Evolutionary conservation across 2,797 vertebrate species (phyloP).

Genomic region (Uromys caudimaculatus): DNA sequence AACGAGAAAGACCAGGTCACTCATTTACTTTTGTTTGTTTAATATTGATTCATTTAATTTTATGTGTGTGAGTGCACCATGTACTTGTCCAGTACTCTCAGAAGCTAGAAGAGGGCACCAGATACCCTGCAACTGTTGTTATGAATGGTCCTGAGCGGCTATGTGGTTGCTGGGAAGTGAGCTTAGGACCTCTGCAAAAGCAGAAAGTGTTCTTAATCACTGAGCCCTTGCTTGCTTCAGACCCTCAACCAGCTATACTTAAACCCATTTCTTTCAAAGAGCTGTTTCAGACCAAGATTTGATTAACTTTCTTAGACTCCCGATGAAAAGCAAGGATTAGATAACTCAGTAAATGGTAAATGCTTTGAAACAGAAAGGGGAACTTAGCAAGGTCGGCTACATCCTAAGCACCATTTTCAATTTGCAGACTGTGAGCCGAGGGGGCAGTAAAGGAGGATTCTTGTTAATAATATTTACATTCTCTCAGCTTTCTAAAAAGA

Average conservation of each 20-base stretch:
- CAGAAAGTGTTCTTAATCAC: neutral
- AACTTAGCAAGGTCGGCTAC: neutral
- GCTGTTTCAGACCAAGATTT: neutral
- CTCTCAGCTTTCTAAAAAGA: slow-evolving; percentile 60
- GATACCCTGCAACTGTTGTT: neutral
- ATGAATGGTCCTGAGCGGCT: neutral
- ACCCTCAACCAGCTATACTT: neutral
- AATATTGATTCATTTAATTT: neutral
- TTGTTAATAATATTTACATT: slow-evolving; percentile 28
- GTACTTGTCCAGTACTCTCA: neutral
- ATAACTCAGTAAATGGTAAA: slow-evolving; percentile 6
- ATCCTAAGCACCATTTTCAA: neutral
- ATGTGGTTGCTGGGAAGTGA: neutral
- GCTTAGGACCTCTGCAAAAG: neutral
- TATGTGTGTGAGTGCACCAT: neutral
- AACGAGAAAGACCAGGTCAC: slow-evolving; percentile 63
- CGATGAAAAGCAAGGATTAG: neutral
- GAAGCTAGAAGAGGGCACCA: no score
- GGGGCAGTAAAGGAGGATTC: neutral
- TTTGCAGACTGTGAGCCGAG: slow-evolving; percentile 7
- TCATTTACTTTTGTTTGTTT: neutral
- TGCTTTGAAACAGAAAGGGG: neutral
- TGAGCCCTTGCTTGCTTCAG: neutral
- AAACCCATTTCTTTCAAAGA: neutral
- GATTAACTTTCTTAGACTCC: neutral